Evolutionary conservation across 2,113 vertebrate species (phyloP).

Genomic region (Psittacula cyanocephala): DNA sequence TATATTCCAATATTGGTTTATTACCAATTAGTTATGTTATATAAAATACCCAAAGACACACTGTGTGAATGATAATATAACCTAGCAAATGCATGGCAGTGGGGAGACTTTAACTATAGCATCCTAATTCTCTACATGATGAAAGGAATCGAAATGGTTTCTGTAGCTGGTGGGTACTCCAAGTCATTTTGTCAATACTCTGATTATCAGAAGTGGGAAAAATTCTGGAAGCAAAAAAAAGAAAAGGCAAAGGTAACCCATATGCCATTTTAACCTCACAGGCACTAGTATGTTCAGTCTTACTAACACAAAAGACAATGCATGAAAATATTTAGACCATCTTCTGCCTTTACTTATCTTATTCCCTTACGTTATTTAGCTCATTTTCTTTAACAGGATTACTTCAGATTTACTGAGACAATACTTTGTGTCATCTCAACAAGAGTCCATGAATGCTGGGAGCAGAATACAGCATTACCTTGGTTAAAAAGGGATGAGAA

Average conservation of each 20-base stretch:
- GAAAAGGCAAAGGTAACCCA: neutral
- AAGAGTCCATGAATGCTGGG: neutral
- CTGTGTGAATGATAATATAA: neutral
- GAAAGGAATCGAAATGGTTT: neutral
- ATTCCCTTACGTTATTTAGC: neutral
- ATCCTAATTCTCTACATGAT: neutral
- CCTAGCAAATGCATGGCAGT: neutral
- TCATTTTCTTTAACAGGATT: neutral
- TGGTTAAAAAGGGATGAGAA: neutral
- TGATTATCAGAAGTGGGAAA: neutral
- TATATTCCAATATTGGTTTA: neutral
- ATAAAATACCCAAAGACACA: neutral
- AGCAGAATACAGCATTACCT: conserved; percentile 12
- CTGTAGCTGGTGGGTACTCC: neutral
- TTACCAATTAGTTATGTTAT: conserved; percentile 7
- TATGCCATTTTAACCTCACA: neutral
- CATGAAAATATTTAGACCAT: neutral
- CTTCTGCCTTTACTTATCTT: neutral
- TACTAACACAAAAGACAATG: neutral
- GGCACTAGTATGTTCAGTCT: neutral
- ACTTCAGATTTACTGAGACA: neutral
- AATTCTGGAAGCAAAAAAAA: neutral
- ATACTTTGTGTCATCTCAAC: conserved; percentile 15
- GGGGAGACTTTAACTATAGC: neutral
- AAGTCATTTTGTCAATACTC: neutral